phyloP scores from a whole-genome alignment of 2,888 invertebrate species.

The Podabrus alpinus region DNA sequence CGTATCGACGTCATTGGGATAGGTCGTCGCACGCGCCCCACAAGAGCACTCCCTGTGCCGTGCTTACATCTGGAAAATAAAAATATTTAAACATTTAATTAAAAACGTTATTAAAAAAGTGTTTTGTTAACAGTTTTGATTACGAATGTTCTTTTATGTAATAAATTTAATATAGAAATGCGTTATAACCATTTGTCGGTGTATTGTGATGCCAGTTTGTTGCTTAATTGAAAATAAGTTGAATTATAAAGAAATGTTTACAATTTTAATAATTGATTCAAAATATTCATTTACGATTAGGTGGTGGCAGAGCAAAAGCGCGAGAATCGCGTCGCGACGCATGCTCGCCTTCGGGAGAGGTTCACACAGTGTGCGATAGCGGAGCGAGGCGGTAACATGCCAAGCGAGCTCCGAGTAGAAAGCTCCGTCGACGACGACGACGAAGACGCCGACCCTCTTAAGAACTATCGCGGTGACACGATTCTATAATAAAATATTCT shows the following conservation, averaged over 20 bases:
- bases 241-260: not conserved
- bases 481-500: constrained; percentile 40
- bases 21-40: constrained; percentile 32
- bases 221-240: not conserved
- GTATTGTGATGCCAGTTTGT: not conserved
- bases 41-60: constrained; percentile 25
- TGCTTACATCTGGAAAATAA: constrained; percentile 17
- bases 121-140: not conserved
- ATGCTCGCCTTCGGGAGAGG: constrained; percentile 51
- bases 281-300: constrained; percentile 43
- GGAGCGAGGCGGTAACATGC: constrained; percentile 55
- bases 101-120: not conserved
- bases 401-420: constrained; percentile 50
- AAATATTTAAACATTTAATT: not conserved
- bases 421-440: constrained; percentile 50
- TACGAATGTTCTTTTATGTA: not conserved
- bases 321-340: constrained; percentile 44
- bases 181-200: not conserved
- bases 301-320: constrained; percentile 32
- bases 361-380: constrained; percentile 55
- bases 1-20: constrained; percentile 35
- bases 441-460: constrained; percentile 44
- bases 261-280: constrained; percentile 32
- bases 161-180: not conserved
- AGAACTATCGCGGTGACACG: constrained; percentile 39